Evolutionary conservation across 2,797 vertebrate species (phyloP).

Genomic region (Cirrhinus mrigala): DNA sequence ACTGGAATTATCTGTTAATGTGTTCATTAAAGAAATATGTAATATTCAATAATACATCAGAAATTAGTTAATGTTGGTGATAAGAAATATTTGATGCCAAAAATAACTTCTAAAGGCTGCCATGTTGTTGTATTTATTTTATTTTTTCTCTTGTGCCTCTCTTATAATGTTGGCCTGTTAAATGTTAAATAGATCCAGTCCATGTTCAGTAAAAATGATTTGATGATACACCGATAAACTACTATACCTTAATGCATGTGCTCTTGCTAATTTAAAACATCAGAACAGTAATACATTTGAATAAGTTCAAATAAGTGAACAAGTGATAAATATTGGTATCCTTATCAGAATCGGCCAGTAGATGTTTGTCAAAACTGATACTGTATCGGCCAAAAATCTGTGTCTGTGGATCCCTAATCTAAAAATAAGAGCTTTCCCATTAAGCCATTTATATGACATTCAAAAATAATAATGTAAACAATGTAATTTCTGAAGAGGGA

Average conservation of each 20-base stretch:
- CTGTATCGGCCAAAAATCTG: not conserved
- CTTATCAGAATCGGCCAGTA: not conserved
- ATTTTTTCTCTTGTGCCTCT: too few species aligned
- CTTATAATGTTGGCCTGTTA: not conserved
- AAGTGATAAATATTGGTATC: not conserved
- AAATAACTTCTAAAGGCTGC: not conserved
- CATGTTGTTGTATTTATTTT: not conserved
- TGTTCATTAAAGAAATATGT: not conserved
- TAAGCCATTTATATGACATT: not conserved
- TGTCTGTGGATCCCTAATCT: not conserved
- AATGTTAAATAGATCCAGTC: not conserved
- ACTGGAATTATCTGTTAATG: too few species aligned
- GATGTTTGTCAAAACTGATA: not conserved
- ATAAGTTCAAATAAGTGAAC: constrained; percentile 16
- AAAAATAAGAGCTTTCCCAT: not conserved
- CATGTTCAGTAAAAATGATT: not conserved
- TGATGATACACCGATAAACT: not conserved
- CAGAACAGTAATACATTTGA: not conserved
- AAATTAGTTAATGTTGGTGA: not conserved
- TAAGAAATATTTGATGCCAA: not conserved
- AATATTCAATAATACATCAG: not conserved
- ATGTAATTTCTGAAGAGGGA: not conserved
- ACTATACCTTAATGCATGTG: not conserved
- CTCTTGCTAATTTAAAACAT: not conserved
- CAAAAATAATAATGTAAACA: too few species aligned